These are phyloP conservation scores for Drosophila mayaguana DNA, from an alignment of 2,888 invertebrate species.

Conservation along the genomic window DNA sequence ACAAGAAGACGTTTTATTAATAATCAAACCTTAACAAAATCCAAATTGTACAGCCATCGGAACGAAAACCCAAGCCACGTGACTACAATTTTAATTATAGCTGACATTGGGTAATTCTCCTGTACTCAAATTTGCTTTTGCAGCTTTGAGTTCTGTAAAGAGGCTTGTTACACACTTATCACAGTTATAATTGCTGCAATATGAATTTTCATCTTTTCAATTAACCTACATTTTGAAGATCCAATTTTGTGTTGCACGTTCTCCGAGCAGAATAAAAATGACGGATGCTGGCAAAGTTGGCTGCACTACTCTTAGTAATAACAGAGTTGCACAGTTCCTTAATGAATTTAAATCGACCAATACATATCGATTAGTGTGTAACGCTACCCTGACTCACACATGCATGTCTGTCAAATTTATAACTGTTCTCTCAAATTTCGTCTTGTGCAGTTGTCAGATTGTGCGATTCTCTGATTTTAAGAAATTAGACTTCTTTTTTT, in stretches of 20 bases:
- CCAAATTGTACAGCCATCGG: slow-evolving; percentile 11
- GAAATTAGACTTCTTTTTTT: not conserved
- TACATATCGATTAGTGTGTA: not conserved
- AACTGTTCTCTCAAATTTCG: slow-evolving; percentile 40
- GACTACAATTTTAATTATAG: slow-evolving; percentile 29
- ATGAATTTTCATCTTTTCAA: not conserved
- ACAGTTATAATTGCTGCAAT: slow-evolving; percentile 80
- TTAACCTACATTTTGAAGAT: slow-evolving; percentile 49
- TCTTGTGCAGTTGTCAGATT: no score
- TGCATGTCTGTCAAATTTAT: slow-evolving; percentile 12
- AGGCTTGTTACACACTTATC: slow-evolving; percentile 38
- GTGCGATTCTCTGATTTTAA: not conserved
- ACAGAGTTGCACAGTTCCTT: not conserved
- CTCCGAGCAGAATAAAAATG: slow-evolving; percentile 22
- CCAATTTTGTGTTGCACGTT: not conserved
- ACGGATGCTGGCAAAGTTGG: slow-evolving; percentile 38
- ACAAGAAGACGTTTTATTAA: not conserved
- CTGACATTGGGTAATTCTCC: slow-evolving; percentile 22
- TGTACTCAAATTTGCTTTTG: slow-evolving; percentile 58
- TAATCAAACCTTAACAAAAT: not conserved
- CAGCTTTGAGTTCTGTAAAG: slow-evolving; percentile 78
- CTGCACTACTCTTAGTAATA: slow-evolving; percentile 14
- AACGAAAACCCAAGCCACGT: slow-evolving; percentile 44
- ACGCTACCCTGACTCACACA: not conserved
- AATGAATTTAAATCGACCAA: not conserved